phyloP scores from a whole-genome alignment of 2,888 invertebrate genomes.

The Clusia tigrina region DNA sequence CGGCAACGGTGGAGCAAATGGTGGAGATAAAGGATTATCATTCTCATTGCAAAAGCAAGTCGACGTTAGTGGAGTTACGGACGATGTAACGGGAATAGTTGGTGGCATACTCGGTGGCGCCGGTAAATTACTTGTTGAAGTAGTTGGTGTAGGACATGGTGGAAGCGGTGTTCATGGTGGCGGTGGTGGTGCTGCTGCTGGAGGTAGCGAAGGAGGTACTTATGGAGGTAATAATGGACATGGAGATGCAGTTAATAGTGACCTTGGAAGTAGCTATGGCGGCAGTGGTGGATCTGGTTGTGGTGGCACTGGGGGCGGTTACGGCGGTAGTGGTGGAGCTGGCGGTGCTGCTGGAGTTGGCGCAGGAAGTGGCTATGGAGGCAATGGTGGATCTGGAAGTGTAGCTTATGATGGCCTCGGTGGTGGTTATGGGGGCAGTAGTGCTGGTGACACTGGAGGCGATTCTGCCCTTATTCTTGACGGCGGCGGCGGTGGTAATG shows the following conservation, averaged over 20 bases:
- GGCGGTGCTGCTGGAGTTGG: constrained; percentile 4
- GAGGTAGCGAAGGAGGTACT: constrained; percentile 25
- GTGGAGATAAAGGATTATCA: constrained; percentile 26
- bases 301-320: constrained; percentile 17
- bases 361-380: neutral
- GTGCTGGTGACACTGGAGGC: too few relatives aligned
- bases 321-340: constrained; percentile 20
- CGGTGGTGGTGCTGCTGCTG: constrained; percentile 28
- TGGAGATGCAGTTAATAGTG: constrained; percentile 62
- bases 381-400: constrained; percentile 13
- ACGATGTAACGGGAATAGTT: constrained; percentile 22
- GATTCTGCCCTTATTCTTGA: too few relatives aligned
- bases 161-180: constrained; percentile 26
- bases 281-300: constrained; percentile 80
- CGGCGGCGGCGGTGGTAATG: too few relatives aligned
- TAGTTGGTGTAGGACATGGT: constrained; percentile 20
- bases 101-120: constrained; percentile 29
- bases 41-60: constrained; percentile 20
- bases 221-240: constrained; percentile 60
- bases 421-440: too few relatives aligned
- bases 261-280: constrained; percentile 66
- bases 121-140: constrained; percentile 6
- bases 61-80: constrained; percentile 10
- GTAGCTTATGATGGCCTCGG: too few relatives aligned
- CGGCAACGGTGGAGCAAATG: constrained; percentile 17